phyloP scores from a whole-genome alignment of 2,888 invertebrate species.

The Monoplex corrugatus region DNA sequence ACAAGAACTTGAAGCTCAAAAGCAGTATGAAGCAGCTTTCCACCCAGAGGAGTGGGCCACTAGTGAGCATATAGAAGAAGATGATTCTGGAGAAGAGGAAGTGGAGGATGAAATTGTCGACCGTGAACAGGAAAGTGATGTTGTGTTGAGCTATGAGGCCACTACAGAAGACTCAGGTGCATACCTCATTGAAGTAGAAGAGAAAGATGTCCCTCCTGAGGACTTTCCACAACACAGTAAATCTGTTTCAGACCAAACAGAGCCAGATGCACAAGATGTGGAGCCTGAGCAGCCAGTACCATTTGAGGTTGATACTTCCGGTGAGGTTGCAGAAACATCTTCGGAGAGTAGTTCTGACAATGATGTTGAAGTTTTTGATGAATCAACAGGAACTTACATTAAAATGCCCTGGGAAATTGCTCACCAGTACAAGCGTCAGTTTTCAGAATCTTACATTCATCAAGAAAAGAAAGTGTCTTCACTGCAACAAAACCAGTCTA shows the following conservation, averaged over 20 bases:
- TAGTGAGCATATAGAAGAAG: not conserved
- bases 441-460: slow-evolving; percentile 72
- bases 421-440: slow-evolving; percentile 74
- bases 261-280: not conserved
- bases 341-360: slow-evolving; percentile 66
- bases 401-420: slow-evolving; percentile 75
- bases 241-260: not conserved
- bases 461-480: slow-evolving; percentile 65
- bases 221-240: not conserved
- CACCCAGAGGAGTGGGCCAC: not conserved
- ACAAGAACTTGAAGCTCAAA: slow-evolving; percentile 59
- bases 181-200: slow-evolving; percentile 46
- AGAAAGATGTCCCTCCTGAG: slow-evolving; percentile 31
- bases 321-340: slow-evolving; percentile 52
- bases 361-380: slow-evolving; percentile 75
- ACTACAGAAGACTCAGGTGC: slow-evolving; percentile 39
- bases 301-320: slow-evolving; percentile 4
- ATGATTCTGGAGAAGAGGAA: not conserved
- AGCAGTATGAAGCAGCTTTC: slow-evolving; percentile 50
- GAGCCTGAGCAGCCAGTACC: not conserved
- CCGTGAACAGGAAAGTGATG: slow-evolving; percentile 22
- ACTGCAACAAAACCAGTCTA: slow-evolving; percentile 64
- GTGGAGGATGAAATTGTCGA: not conserved
- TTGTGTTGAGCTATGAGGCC: slow-evolving; percentile 37
- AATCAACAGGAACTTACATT: slow-evolving; percentile 68